Base-by-base conservation (phyloP, 1,140 invertebrate species). In the Phymastichus coffea region DNA sequence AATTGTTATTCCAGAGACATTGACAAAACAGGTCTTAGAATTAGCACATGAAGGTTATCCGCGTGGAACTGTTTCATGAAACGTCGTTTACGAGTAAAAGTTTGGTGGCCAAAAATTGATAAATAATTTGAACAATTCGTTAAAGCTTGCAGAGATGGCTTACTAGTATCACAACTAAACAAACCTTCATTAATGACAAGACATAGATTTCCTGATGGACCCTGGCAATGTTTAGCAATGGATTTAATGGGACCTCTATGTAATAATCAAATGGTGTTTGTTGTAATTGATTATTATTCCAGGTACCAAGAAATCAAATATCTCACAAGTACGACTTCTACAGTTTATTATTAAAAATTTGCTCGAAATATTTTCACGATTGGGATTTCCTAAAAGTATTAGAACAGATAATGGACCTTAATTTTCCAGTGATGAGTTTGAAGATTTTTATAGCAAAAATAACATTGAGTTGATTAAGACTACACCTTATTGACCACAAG, bases 1-100 rank as follows among this genome's bases (percentile, higher is more conserved):
- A 53, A 35, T 53, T 47, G 55, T 75, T 51, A 55, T 55, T 28
- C 38, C 46, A 28, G 7, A 51, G 41, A 15, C 4, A 61, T 62
- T 62, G 70, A 80, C 76, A 66, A 68, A 62, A 54, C 52, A 46
- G 23, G 46, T 43, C 14, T 76, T 77, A 19, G 71, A 70, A 19
- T 25, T 9, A 35, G 57, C 71, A 10, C 70, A 76, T 60, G 72
- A 70, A 61, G 67, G 67, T 22, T 70, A 75, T 38, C 60, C 65
- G 15, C 71, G 69, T 9, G 63, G 66, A 26, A 64, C 59, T 1
- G 68, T 66, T 66, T 66, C 22, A 76, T 73, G 57, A 77, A 77
- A 57, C 48, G 61, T 44, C 57, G 68, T 19, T 37, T 72, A 22
- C 15, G 71, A 23, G 49, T 67, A 46, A 74, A 74, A 61, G 69